Evolutionary conservation across 53 echinoderm and acorn worm genomes (phyloP).

Genomic region (Henricia sp.): DNA sequence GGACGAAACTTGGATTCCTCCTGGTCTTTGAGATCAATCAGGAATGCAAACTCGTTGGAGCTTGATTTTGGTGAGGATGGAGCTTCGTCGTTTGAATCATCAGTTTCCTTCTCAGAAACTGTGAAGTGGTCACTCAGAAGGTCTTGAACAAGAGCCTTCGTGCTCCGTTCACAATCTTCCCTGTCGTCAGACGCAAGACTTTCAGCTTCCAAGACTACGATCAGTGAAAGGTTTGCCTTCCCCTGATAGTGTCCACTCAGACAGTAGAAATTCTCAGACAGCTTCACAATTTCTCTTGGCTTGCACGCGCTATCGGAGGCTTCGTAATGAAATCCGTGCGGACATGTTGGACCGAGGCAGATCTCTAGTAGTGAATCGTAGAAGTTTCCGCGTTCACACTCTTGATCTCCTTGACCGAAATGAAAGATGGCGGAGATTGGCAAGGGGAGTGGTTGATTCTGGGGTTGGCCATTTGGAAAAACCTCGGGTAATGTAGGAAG

Average conservation of each 20-base stretch:
- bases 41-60: not conserved
- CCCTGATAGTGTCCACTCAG: not conserved
- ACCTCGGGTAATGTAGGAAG: not conserved
- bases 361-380: not conserved
- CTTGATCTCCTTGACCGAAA: not conserved
- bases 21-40: not conserved
- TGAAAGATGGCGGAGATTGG: not conserved
- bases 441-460: not conserved
- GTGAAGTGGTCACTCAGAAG: not conserved
- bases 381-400: slow-evolving; percentile 12
- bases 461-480: not conserved
- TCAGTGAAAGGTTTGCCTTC: not conserved
- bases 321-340: not conserved
- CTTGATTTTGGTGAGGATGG: not conserved
- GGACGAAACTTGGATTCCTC: not conserved
- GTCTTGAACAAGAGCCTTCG: not conserved
- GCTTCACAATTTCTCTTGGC: not conserved
- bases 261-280: not conserved
- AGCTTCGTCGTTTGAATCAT: not conserved
- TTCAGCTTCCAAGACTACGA: not conserved
- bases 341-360: slow-evolving; percentile 32
- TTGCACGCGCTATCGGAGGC: not conserved
- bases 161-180: not conserved
- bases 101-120: not conserved
- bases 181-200: not conserved